Conservation (phyloP, 2,113 vertebrate species). For the Hiodon alosoides region DNA sequence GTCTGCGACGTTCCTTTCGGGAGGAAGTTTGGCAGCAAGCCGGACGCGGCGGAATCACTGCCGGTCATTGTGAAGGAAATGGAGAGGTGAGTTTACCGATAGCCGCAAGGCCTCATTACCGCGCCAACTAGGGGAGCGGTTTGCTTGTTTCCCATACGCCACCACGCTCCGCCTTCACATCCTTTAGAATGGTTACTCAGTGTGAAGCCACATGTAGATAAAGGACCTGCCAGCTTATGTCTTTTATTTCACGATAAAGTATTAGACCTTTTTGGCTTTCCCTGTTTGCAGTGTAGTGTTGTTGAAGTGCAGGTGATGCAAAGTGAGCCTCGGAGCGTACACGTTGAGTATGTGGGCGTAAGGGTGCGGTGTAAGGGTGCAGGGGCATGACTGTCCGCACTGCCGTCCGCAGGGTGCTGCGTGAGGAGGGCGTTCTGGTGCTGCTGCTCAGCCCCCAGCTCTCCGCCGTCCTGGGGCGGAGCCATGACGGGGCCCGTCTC, state of each 20-base stretch:
- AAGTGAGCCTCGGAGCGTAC: background rate
- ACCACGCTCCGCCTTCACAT: no score
- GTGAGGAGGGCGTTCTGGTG: constrained; percentile 66
- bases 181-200: background rate
- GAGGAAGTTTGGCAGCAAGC: constrained; percentile 76
- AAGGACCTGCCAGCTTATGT: background rate
- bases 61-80: constrained; percentile 74
- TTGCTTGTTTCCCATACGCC: no score
- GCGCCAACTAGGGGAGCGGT: background rate
- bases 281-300: no score
- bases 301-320: no score
- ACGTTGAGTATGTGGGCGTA: background rate
- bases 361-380: background rate
- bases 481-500: background rate
- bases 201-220: background rate
- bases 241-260: no score
- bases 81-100: constrained; percentile 67
- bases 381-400: constrained; percentile 11
- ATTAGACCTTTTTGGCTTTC: no score
- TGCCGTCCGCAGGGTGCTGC: constrained; percentile 66
- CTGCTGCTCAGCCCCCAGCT: constrained; percentile 77
- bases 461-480: constrained; percentile 48
- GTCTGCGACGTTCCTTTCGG: constrained; percentile 89
- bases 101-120: background rate
- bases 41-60: constrained; percentile 58